Base-by-base conservation (phyloP, 2,888 invertebrate species). In the Glomeris marginata region DNA sequence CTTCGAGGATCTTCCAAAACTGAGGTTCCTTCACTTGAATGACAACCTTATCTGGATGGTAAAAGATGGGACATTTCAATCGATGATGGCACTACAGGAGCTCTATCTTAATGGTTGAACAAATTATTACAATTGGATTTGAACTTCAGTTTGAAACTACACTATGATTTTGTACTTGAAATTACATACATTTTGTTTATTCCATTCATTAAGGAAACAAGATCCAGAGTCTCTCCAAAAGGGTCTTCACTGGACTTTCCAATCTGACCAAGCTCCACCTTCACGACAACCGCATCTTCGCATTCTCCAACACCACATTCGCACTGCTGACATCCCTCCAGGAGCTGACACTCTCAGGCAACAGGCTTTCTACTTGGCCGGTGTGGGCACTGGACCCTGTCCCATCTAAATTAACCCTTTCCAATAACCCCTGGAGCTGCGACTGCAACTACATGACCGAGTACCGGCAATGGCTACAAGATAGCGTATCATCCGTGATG, bases 391-490 rank as follows among this genome's bases (percentile, higher is more conserved):
- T 50, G 18, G 20, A 34, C 10, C 28, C 41, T 21, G 8, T 28
- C 6, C 11, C 15, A 5, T 22, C 34, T 16, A 22, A 35, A 4
- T 10, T 41, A 2, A 13, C 15, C 10, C 45, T 50, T 13, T 33
- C 41, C 2, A n/a, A 46, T n/a, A 50, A 50, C 18, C 41, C 45
- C 5, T 50, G 50, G 50, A 50, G 46, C 41, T 50, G 50, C 46
- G 46, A 50, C 8, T 50, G 50, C 42, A 40, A 47, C 20, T 47
- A 42, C 3, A 50, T 79, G 33, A 78, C 80, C 63, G 75, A 74
- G 65, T 77, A 82, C 61, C 77, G 80, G 57, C 81, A 83, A 64
- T 86, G 83, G 81, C 75, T 81, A 55, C 75, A 77, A 56, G 72
- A 77, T 58, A 76, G 79, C 44, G 76, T 72, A 55, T 74, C 76